Evolutionary conservation across 2,113 vertebrate species (phyloP).

Genomic region (Gnathonemus echidnorhynchus): DNA sequence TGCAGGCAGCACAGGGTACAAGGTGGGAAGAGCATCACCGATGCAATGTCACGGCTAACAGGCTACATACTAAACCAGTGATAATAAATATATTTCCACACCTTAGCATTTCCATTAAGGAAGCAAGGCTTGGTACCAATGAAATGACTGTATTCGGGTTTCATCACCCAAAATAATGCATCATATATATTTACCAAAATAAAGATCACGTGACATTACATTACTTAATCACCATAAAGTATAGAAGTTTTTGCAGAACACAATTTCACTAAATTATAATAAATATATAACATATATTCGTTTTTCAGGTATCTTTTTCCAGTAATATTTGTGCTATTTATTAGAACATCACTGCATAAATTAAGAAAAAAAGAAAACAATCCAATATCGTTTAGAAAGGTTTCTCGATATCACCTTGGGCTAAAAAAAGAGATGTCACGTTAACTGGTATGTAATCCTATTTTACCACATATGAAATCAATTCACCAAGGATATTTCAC

Average conservation of each 20-base stretch:
- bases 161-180: no score
- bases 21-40: background rate
- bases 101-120: background rate
- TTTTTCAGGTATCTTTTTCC: background rate
- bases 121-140: background rate
- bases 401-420: background rate
- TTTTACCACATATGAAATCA: background rate
- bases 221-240: background rate
- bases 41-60: background rate
- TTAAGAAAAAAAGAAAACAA: background rate
- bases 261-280: background rate
- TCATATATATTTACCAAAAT: background rate
- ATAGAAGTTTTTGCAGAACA: background rate
- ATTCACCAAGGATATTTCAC: background rate
- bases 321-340: background rate
- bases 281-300: background rate
- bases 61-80: background rate
- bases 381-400: background rate
- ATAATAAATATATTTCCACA: background rate
- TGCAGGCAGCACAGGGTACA: background rate
- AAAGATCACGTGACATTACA: background rate
- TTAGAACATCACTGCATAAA: conserved; percentile 5
- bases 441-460: conserved; percentile 11
- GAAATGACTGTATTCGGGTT: background rate
- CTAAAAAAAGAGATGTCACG: background rate